Evolutionary conservation across 2,888 invertebrate genomes (phyloP).

Genomic region (Ophion ventricosus): DNA sequence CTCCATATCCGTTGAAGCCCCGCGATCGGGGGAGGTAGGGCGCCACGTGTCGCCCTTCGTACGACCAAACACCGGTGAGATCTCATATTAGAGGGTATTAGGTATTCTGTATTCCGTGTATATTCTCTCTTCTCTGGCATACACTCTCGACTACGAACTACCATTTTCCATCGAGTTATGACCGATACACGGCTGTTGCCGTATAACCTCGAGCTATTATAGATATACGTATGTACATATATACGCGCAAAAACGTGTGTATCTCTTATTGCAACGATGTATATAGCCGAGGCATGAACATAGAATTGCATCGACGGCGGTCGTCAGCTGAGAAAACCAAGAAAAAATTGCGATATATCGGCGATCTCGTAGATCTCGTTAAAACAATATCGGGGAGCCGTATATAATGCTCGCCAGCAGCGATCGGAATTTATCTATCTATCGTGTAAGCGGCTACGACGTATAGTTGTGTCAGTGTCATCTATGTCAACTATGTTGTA

Average conservation of each 20-base stretch:
- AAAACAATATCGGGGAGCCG: constrained; percentile 50
- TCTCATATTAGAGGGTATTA: constrained; percentile 64
- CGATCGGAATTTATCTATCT: constrained; percentile 40
- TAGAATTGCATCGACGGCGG: neutral
- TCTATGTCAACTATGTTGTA: too few relatives aligned
- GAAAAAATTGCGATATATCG: constrained; percentile 1
- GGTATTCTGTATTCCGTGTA: constrained; percentile 62
- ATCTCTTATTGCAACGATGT: constrained; percentile 32
- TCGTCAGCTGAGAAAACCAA: constrained; percentile 5
- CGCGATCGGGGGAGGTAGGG: neutral
- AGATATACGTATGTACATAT: neutral
- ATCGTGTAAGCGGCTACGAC: neutral
- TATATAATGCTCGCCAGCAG: constrained; percentile 31
- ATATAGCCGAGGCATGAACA: constrained; percentile 7
- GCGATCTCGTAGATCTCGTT: constrained; percentile 53
- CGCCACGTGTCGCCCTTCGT: constrained; percentile 23
- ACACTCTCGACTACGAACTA: constrained; percentile 50
- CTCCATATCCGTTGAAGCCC: constrained; percentile 44
- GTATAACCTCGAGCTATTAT: constrained; percentile 32
- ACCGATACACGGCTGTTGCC: constrained; percentile 64
- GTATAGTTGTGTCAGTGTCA: too few relatives aligned
- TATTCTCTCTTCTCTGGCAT: constrained; percentile 42
- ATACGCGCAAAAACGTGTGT: neutral
- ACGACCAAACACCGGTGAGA: constrained; percentile 41
- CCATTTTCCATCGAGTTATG: constrained; percentile 70